Evolutionary conservation across 30 jellyfish, hydroid and myxozoan genomes (phyloP), one percentile per base, ranked within the genome.

Genomic region (Turritopsis dohrnii): DNA sequence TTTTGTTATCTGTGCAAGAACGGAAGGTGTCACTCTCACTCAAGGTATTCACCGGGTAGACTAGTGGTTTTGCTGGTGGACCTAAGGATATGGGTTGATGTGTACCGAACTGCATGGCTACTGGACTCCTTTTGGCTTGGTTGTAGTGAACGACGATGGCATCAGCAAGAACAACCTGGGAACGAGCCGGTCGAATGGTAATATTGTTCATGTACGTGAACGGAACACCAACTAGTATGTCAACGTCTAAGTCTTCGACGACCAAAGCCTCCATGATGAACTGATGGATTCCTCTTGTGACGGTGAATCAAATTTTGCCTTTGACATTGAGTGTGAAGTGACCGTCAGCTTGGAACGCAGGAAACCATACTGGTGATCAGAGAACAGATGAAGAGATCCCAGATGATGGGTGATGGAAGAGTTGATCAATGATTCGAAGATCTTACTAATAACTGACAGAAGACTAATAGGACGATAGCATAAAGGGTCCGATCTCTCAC

Each of bases 161-260:
- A 28, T 79, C 85, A 20, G 22, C 27, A 28, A 79, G 26, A 29
- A 23, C 16, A 8, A 79, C 41, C 24, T 29, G 28, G 21, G 52
- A n/a, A 19, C 53, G 65, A 0, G 88, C 87, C 8, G 90, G 90
- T 17, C 90, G 84, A 4, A 71, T 23, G 18, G 90, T 28, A 4
- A 83, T 54, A 52, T 72, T 83, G 71, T 83, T 83, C 7, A 41
- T 8, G 16, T 21, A 13, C 87, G 71, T 73, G 30, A 83, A 74
- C 9, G 80, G 87, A 9, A 83, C 80, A 1, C 90, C 88, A 29
- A 88, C 90, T 13, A 83, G 60, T 18, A 83, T 76, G 53, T 83
- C 90, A 28, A 54, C 79, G 53, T 74, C 90, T 3, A 71, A 4
- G 60, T 83, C 65, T 16, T 53, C 77, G 71, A 83, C 87, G 75